Base-by-base conservation (phyloP, 2,797 vertebrate species). In the Valencia hispanica region DNA sequence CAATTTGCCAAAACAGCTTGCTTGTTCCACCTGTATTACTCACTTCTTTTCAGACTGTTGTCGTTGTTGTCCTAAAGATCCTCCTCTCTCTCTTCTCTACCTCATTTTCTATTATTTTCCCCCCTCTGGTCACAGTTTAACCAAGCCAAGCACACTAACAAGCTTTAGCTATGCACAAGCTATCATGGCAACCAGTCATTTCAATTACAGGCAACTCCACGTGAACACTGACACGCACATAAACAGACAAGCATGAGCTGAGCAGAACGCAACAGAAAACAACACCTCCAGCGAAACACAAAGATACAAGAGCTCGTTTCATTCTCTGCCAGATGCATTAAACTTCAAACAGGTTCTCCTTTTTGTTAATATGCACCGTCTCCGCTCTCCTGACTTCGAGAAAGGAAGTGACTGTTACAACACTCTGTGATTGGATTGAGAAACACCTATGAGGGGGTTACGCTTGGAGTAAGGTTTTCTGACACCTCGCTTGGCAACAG, bases 121-220 rank as follows among this genome's bases (percentile, higher is more conserved):
- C 68, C 75, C 80, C 76, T 36, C 78, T 79, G 74, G 83, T 68
- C 75, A 27, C 27, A 48, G 66, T 85, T 85, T 81, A 88, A 75
- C 79, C 86, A 84, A 88, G 77, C 77, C 85, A 81, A 86, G 80
- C 82, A 84, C 79, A 75, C 85, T 89, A 89, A 94, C 71, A 88
- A 75, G 81, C 77, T 88, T 90, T 81, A 86, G 82, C 79, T 79
- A 86, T 83, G 83, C 87, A 85, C 27, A 83, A 86, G 81, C 78
- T 88, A 89, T 89, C 89, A 87, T 82, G 79, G 85, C 82, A 89
- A 83, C 73, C 82, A 90, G 86, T 88, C 81, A 86, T 89, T 90
- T 90, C 86, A 90, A 87, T 92, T 89, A 87, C 72, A 75, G n/a
- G 74, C 73, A 78, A 59, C 70, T 77, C 80, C 72, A 82, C 70